Base-by-base conservation (phyloP, 2,888 invertebrate genomes). In the Caradrina clavipalpis region DNA sequence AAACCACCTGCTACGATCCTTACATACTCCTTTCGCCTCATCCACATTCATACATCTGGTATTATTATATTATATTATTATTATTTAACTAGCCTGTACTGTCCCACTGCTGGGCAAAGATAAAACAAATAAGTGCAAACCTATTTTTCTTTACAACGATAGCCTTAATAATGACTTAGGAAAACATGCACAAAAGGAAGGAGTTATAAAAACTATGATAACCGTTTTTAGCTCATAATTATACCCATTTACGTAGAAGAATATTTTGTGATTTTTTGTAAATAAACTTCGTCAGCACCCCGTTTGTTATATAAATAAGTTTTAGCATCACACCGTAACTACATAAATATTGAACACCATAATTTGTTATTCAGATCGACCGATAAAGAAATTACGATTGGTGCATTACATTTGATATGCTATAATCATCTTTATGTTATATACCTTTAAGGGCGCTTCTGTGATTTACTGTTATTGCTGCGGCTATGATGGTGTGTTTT, bases 351-450 rank as follows among this genome's bases (percentile, higher is more conserved):
- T 90, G 89, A 88, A 88, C 86, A 86, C 84, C 86, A 87, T 87
- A 88, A 88, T 87, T 88, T 87, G 85, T 81, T 87, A 87, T 88
- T 86, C 88, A 83, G 82, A 82, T 88, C 87, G 84, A 80, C 85
- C 90, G 89, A 92, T 93, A 91, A 90, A 91, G 88, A 87, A 92
- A 91, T 92, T 89, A 92, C 92, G 91, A 91, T 90, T 76, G 79
- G 79, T 90, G 89, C 86, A 88, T 89, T 87, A 88, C 82, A 78
- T 85, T 84, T 86, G 87, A 85, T 89, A 86, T 76, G 86, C 86
- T 80, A 87, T 88, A 88, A 87, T 87, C 82, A 84, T 76, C 90
- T 88, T 87, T 91, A 90, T 87, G 78, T 53, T 64, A 35, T 65
- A 69, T 78, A 80, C 74, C 78, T 86, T 89, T 81, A 90, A 86